phyloP scores from a whole-genome alignment of 2,113 vertebrate species.

The Notiomystis cincta region DNA sequence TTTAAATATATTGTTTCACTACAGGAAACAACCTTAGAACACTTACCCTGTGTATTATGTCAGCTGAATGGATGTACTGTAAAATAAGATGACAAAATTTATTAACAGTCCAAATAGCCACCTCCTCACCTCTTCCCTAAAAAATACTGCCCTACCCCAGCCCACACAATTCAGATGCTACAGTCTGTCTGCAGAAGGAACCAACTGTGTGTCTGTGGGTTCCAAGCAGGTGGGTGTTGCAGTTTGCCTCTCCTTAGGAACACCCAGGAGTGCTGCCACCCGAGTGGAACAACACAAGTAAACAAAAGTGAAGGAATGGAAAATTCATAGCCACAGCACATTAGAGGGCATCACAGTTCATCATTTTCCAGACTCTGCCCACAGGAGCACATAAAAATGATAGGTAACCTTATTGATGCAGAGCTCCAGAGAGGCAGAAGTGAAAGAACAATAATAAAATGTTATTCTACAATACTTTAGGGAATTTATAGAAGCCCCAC shows the following conservation, averaged over 20 bases:
- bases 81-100: slow-evolving; percentile 45
- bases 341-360: not conserved
- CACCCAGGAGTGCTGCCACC: not conserved
- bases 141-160: not conserved
- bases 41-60: slow-evolving; percentile 98
- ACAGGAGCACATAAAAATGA: not conserved
- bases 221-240: not conserved
- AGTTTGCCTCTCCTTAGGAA: not conserved
- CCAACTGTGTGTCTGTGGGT: not conserved
- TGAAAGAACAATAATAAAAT: not conserved
- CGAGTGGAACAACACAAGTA: not conserved
- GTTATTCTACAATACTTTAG: not conserved
- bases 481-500: not conserved
- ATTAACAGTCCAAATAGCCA: not conserved
- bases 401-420: not conserved
- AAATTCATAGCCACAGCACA: not conserved
- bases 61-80: slow-evolving; percentile 98
- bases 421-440: not conserved
- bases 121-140: not conserved
- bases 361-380: not conserved
- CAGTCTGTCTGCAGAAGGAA: not conserved
- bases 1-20: not conserved
- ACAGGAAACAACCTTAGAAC: not conserved
- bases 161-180: not conserved
- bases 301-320: not conserved